phyloP scores from a whole-genome alignment of 2,888 invertebrate species.

The Steromphala cineraria region DNA sequence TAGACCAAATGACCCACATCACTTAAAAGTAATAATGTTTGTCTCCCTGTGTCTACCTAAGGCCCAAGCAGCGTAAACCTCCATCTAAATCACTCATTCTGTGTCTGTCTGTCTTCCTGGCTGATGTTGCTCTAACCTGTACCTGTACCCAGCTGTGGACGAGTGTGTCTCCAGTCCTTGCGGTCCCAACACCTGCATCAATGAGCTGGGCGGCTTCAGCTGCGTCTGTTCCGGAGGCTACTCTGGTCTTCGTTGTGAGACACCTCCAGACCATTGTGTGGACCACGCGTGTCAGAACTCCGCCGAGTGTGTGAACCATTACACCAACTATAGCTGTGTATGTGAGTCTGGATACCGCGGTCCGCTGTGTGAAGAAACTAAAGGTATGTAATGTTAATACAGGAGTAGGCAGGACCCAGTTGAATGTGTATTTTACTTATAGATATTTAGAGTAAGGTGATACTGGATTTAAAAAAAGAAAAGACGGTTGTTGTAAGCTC shows the following conservation, averaged over 20 bases:
- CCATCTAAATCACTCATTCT: too few species aligned
- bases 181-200: neutral
- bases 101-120: too few species aligned
- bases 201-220: neutral
- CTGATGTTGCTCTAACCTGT: neutral
- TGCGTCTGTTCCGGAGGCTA: neutral
- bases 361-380: neutral
- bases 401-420: too few species aligned
- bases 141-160: neutral
- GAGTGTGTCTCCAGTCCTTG: conserved; percentile 7
- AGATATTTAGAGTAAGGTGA: too few species aligned
- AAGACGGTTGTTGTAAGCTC: too few species aligned
- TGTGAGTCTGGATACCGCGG: neutral
- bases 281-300: neutral
- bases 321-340: neutral
- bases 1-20: too few species aligned
- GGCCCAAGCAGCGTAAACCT: too few species aligned
- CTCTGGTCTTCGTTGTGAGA: neutral
- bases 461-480: too few species aligned
- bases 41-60: too few species aligned
- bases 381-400: neutral
- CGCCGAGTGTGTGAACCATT: neutral
- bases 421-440: too few species aligned
- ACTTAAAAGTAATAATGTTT: too few species aligned
- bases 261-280: neutral